These are phyloP conservation scores for Okamejei kenojei DNA, from an alignment of 2,797 vertebrate species.

Conservation along the genomic window DNA sequence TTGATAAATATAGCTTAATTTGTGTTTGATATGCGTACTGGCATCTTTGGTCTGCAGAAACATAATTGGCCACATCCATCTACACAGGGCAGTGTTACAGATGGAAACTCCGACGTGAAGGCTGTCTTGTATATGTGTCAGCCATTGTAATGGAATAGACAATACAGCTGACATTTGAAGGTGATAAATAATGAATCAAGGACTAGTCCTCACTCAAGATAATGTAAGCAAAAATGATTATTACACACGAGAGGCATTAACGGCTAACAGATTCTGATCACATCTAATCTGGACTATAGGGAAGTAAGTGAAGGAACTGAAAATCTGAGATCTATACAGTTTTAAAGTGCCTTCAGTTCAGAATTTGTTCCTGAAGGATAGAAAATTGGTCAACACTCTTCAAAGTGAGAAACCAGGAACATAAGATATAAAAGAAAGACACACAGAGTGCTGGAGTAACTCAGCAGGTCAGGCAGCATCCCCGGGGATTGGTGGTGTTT, in stretches of 20 bases:
- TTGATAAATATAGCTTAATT: too few species aligned
- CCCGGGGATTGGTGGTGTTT: too few species aligned
- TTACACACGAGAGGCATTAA: background rate
- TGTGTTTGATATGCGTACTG: too few species aligned
- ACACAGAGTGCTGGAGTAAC: too few species aligned
- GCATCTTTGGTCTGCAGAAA: too few species aligned
- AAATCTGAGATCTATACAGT: background rate
- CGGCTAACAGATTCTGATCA: background rate
- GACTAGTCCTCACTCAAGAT: background rate
- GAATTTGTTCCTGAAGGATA: background rate
- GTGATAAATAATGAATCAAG: constrained; percentile 3
- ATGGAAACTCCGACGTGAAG: background rate
- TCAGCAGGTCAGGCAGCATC: too few species aligned
- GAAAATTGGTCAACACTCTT: background rate
- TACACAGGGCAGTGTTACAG: background rate
- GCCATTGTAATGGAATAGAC: background rate
- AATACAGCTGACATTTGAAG: background rate
- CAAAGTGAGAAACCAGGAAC: background rate
- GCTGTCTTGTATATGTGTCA: background rate
- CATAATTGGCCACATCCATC: too few species aligned
- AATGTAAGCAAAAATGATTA: background rate
- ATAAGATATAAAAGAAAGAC: too few species aligned
- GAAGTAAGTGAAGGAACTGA: background rate
- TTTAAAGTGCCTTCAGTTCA: background rate
- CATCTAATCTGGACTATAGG: background rate